Percentiles rank a stretch among this genome's conserved stretches.
Conservation (phyloP, 1,140 invertebrate species). For the Akabosia matsudoensis region DNA sequence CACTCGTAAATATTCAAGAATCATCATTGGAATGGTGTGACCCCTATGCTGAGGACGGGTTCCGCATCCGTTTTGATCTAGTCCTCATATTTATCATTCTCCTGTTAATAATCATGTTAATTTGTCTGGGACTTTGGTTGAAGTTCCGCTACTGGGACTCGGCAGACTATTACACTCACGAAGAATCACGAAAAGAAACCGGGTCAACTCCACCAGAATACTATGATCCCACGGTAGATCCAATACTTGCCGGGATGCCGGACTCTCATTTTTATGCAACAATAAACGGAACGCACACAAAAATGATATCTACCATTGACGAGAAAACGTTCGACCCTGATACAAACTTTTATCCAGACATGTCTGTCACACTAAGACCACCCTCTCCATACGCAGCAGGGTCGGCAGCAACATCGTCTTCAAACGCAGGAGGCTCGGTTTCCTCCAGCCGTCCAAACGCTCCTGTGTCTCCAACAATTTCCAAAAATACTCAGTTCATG, state of each 20-base stretch:
- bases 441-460: not conserved
- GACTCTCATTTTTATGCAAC: constrained; percentile 15
- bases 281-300: constrained; percentile 22
- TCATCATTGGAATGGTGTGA: constrained; percentile 23
- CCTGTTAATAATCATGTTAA: constrained; percentile 49
- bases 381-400: not conserved
- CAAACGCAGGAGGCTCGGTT: not conserved
- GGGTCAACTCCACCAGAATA: constrained; percentile 12
- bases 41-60: constrained; percentile 42
- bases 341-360: constrained; percentile 24
- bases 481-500: constrained; percentile 15
- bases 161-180: constrained; percentile 69
- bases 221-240: not conserved
- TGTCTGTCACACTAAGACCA: not conserved
- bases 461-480: not conserved
- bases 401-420: not conserved
- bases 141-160: constrained; percentile 55
- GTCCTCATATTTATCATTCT: constrained; percentile 49
- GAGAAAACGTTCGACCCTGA: constrained; percentile 24
- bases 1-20: constrained; percentile 39
- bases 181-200: constrained; percentile 53
- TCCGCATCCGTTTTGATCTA: constrained; percentile 51
- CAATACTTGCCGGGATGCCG: not conserved
- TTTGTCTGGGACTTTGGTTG: constrained; percentile 53
- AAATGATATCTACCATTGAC: constrained; percentile 24